Evolutionary conservation across 1,140 invertebrate genomes (phyloP).

Genomic region (Sarcophaga peregrina): DNA sequence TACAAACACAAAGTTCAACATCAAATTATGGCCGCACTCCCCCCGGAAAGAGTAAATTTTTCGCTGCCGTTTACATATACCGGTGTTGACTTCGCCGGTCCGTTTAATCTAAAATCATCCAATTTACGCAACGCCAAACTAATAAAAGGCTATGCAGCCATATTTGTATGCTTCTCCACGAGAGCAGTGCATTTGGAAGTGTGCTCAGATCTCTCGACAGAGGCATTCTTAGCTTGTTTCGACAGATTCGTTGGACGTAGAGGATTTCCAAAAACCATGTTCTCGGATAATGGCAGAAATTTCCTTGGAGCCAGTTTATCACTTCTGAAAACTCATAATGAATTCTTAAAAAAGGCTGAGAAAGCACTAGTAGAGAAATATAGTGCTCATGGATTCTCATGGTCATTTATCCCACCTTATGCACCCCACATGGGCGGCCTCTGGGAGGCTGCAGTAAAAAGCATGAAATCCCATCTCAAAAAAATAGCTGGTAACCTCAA

Average conservation of each 20-base stretch:
- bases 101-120: neutral
- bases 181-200: neutral
- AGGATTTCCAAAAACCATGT: neutral
- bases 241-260: neutral
- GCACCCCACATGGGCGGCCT: too few relatives aligned
- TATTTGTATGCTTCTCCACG: neutral
- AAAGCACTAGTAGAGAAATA: too few relatives aligned
- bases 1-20: slow-evolving; percentile 15
- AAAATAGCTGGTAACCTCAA: neutral
- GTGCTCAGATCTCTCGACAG: neutral
- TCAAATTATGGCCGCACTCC: slow-evolving; percentile 44
- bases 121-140: neutral
- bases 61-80: slow-evolving; percentile 34
- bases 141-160: too few relatives aligned
- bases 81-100: neutral
- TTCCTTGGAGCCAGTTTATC: neutral
- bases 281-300: neutral
- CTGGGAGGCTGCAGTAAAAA: too few relatives aligned
- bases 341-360: neutral
- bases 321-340: neutral
- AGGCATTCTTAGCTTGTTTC: neutral
- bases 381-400: neutral
- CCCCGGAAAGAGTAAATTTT: slow-evolving; percentile 43
- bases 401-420: neutral
- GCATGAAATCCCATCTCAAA: neutral